Evolutionary conservation across 2,797 vertebrate species (phyloP), one percentile per base, ranked within the genome.

Genomic region (Rhynchotus rufescens): DNA sequence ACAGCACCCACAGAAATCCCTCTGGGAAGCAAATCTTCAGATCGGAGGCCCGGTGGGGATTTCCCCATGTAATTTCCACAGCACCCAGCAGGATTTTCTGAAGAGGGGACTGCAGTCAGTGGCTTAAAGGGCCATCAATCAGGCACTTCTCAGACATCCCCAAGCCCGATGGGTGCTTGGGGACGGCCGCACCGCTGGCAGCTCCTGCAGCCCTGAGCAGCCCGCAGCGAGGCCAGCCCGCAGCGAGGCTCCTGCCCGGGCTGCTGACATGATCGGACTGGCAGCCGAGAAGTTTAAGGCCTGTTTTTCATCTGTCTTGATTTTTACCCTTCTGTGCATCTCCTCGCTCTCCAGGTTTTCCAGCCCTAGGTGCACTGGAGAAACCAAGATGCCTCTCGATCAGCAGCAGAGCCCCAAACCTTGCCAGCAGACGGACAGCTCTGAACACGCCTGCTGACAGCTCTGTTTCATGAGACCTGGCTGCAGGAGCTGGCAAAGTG

Each of bases 381-480:
- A 57, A 73, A 62, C 91, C 86, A 51, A 2, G 4, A 40, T 16
- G 72, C 69, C n/a, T 25, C 2, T 60, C 56, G 73, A 80, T 23
- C 25, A 82, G 45, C 47, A 84, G 56, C 47, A 44, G 0, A 13
- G 56, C 56, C 72, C 59, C 61, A 26, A 16, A 45, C 56, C 69
- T 79, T 79, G 64, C 76, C 83, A 76, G 75, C 65, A 92, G 72
- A 84, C 30, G 82, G 84, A 23, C 75, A 90, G 92, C 71, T 83
- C 2, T 81, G 51, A 67, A 86, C 57, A 69, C 2, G 69, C n/a
- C 82, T 68, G 54, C 77, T 80, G 89, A 89, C 84, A 89, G 80
- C 86, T 25, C 88, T 89, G 69, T 12, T 91, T 89, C 91, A 75
- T 36, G 83, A 93, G 88, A 91, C 75, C 87, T 79, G 82, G 86